These are phyloP conservation scores for Microtus ochrogaster DNA, from an alignment of 2,113 vertebrate genomes.

Conservation along the genomic window DNA sequence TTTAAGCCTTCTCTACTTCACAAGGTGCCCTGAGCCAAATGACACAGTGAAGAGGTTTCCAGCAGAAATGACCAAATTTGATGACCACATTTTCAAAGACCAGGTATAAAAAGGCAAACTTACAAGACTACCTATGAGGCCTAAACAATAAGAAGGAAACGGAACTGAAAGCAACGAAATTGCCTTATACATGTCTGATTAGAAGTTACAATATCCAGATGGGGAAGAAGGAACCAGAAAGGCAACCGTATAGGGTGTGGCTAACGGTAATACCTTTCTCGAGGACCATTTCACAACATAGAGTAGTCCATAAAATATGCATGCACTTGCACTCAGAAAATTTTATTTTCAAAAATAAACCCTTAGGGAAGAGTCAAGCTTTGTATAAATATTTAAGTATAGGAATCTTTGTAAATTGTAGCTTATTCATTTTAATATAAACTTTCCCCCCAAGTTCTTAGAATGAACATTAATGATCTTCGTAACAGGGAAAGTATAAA, in stretches of 20 bases:
- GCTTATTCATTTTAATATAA: neutral
- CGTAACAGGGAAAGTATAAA: neutral
- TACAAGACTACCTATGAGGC: neutral
- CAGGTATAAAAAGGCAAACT: neutral
- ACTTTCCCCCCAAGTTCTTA: neutral
- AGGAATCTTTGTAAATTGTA: neutral
- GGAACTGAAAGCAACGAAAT: neutral
- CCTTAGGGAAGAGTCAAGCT: neutral
- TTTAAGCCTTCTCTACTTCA: slow-evolving; percentile 10
- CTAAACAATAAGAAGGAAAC: slow-evolving; percentile 50
- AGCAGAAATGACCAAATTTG: neutral
- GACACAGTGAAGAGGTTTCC: slow-evolving; percentile 35
- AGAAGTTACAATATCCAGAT: neutral
- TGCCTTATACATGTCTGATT: neutral
- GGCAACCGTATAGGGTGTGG: neutral
- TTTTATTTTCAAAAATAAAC: slow-evolving; percentile 38
- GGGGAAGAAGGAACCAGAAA: neutral
- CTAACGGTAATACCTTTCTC: neutral
- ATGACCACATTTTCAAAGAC: slow-evolving; percentile 17
- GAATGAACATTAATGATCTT: slow-evolving; percentile 7
- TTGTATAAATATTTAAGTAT: slow-evolving; percentile 25
- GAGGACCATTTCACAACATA: neutral
- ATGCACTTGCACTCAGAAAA: slow-evolving; percentile 6
- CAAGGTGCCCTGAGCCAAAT: slow-evolving; percentile 28
- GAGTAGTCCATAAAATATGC: neutral